phyloP scores from a whole-genome alignment of 2,888 invertebrate species.

The Rhingia campestris region DNA sequence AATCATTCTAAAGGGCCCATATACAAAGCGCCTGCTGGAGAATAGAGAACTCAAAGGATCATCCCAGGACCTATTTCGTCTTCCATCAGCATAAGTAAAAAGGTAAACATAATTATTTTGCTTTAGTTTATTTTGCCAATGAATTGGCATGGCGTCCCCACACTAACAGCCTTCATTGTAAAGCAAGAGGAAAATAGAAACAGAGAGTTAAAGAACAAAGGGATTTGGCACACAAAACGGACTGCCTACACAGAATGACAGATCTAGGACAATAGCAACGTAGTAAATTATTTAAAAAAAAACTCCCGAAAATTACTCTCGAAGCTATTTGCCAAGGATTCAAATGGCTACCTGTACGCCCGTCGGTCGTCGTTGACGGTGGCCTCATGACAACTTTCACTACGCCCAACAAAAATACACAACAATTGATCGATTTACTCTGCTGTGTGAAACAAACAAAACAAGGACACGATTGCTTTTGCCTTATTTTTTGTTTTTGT shows the following conservation, averaged over 20 bases:
- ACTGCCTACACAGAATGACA: slow-evolving; percentile 40
- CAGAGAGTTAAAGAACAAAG: neutral
- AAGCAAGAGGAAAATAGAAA: neutral
- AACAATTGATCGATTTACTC: slow-evolving; percentile 66
- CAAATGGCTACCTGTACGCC: slow-evolving; percentile 13
- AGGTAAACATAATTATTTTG: slow-evolving; percentile 73
- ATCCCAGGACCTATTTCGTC: slow-evolving; percentile 39
- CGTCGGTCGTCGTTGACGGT: slow-evolving; percentile 14
- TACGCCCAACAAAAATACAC: slow-evolving; percentile 6
- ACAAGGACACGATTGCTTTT: slow-evolving; percentile 42
- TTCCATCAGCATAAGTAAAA: slow-evolving; percentile 61
- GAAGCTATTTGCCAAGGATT: slow-evolving; percentile 58
- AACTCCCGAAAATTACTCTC: slow-evolving; percentile 64
- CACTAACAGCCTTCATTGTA: slow-evolving; percentile 27
- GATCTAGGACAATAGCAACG: slow-evolving; percentile 60
- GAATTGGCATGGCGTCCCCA: slow-evolving; percentile 47
- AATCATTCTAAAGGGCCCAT: slow-evolving; percentile 35
- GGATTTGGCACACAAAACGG: slow-evolving; percentile 27
- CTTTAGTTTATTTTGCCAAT: slow-evolving; percentile 52
- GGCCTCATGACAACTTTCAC: slow-evolving; percentile 38
- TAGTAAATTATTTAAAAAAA: slow-evolving; percentile 60
- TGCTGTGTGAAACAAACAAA: slow-evolving; percentile 25
- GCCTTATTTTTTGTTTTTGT: slow-evolving; percentile 12
- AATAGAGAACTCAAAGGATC: slow-evolving; percentile 47
- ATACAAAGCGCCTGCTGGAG: slow-evolving; percentile 11